These are phyloP conservation scores for Tridacna gigas DNA, from an alignment of 2,888 invertebrate species.

Conservation along the genomic window DNA sequence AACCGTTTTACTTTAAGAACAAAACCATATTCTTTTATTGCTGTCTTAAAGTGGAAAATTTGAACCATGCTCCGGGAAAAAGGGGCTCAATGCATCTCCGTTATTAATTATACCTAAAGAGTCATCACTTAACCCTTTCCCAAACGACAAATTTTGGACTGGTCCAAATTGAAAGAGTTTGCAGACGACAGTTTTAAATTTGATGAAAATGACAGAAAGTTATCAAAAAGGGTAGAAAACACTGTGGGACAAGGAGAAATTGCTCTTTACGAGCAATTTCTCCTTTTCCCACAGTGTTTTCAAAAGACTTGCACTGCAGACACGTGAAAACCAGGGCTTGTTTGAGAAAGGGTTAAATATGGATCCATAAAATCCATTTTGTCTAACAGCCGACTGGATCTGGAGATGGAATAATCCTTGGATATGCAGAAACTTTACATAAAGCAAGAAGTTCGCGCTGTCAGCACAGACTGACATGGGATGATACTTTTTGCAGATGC, in stretches of 20 bases:
- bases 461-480: too few species aligned
- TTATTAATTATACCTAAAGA: too few species aligned
- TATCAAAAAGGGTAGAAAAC: not conserved
- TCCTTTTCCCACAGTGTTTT: not conserved
- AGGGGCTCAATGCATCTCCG: not conserved
- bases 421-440: too few species aligned
- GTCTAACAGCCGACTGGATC: too few species aligned
- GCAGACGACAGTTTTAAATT: not conserved
- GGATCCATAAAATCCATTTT: too few species aligned
- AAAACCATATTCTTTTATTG: too few species aligned
- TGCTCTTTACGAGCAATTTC: slow-evolving; percentile 3
- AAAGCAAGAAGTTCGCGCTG: too few species aligned
- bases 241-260: not conserved
- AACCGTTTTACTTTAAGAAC: too few species aligned
- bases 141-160: too few species aligned
- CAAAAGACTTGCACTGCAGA: not conserved
- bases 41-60: not conserved
- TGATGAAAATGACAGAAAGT: too few species aligned
- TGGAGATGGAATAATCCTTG: not conserved
- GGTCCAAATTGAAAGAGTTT: not conserved
- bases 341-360: not conserved
- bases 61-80: not conserved
- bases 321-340: not conserved
- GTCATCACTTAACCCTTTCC: too few species aligned
- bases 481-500: too few species aligned